A percentile compares a stretch with the other conserved stretches of the same genome.
These are phyloP conservation scores for Bucco capensis DNA, from an alignment of 2,113 vertebrate genomes.

Conservation along the genomic window DNA sequence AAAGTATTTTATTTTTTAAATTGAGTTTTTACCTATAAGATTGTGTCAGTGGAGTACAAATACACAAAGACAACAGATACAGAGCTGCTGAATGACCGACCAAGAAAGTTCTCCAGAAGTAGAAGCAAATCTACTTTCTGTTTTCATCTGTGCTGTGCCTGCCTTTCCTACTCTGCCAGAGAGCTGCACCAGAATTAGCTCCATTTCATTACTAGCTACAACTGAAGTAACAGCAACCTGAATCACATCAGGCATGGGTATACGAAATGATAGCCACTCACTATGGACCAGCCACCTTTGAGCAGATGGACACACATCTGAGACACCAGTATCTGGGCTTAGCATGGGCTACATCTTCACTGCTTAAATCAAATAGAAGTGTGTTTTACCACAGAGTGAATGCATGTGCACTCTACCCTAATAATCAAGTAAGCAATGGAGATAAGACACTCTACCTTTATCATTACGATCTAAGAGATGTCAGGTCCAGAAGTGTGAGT, in stretches of 20 bases:
- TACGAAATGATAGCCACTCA: neutral
- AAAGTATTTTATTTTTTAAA: fast-evolving
- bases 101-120: neutral
- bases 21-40: neutral
- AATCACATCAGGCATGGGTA: neutral
- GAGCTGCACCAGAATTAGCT: neutral
- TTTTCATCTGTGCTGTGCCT: neutral
- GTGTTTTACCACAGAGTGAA: neutral
- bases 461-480: slow-evolving; percentile 6
- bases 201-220: neutral
- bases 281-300: neutral
- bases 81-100: neutral
- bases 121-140: neutral
- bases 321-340: neutral
- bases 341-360: fast-evolving
- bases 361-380: neutral
- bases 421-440: neutral
- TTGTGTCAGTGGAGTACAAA: neutral
- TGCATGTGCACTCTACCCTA: neutral
- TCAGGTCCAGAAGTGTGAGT: neutral
- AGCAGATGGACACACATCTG: neutral
- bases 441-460: slow-evolving; percentile 23
- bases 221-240: neutral
- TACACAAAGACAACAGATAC: neutral
- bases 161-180: neutral